A percentile compares a stretch with the other conserved stretches of the same genome.
These are phyloP conservation scores for Poeciliopsis retropinna DNA, from an alignment of 2,113 vertebrate genomes.

Conservation along the genomic window DNA sequence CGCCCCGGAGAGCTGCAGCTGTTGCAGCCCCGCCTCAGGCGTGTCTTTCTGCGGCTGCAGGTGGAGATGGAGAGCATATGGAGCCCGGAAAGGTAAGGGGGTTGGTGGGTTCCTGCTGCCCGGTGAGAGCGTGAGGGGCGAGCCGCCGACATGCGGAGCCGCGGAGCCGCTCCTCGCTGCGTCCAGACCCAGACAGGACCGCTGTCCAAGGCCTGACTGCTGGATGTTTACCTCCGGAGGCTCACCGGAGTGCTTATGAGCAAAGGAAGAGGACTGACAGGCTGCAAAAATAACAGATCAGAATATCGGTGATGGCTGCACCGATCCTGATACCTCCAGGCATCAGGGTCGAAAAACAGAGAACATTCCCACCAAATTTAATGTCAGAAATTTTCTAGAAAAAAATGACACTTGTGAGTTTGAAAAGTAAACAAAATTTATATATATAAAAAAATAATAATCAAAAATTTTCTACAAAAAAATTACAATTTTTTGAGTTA, in stretches of 20 bases:
- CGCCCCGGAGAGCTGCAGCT: slow-evolving; percentile 26
- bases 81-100: slow-evolving; percentile 76
- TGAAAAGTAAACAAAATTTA: no score
- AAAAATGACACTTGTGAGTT: no score
- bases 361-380: no score
- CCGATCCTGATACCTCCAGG: no score
- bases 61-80: slow-evolving; percentile 69
- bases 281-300: neutral
- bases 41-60: slow-evolving; percentile 56
- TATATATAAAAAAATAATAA: no score
- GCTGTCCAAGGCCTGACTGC: neutral
- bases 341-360: no score
- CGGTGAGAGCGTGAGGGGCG: slow-evolving; percentile 36
- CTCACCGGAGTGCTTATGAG: neutral
- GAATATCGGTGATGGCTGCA: no score
- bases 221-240: neutral
- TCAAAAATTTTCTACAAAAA: no score
- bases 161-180: neutral
- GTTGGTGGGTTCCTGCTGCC: slow-evolving; percentile 39
- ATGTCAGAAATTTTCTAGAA: no score
- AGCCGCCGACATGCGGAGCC: slow-evolving; percentile 22
- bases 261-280: neutral
- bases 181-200: neutral
- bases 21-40: slow-evolving; percentile 12
- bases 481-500: rapidly evolving